phyloP scores from a whole-genome alignment of 2,113 vertebrate genomes.

The Passer montanus region DNA sequence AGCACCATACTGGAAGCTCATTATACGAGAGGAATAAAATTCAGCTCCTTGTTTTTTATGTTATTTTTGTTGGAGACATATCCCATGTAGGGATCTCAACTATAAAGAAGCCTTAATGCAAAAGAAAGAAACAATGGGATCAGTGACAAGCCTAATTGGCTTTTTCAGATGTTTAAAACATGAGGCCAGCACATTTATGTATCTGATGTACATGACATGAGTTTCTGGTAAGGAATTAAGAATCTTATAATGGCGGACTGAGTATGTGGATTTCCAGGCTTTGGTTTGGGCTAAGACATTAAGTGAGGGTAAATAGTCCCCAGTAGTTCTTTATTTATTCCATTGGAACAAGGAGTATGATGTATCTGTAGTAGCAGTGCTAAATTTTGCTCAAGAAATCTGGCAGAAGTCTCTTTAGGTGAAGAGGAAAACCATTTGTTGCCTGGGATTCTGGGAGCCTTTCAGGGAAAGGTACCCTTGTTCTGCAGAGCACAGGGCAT shows the following conservation, averaged over 20 bases:
- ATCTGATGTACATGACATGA: background rate
- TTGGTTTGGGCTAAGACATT: background rate
- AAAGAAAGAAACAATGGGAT: background rate
- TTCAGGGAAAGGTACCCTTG: background rate
- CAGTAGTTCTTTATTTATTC: background rate
- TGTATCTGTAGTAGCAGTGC: background rate
- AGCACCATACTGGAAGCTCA: background rate
- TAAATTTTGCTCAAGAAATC: background rate
- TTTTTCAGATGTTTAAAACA: slow-evolving; percentile 48
- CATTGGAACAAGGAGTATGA: background rate
- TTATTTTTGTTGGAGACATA: slow-evolving; percentile 15
- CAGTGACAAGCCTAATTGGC: slow-evolving; percentile 2
- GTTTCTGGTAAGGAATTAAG: background rate
- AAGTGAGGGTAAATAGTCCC: background rate
- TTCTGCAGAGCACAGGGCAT: background rate
- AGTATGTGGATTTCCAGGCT: background rate
- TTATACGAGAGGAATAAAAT: slow-evolving; percentile 43
- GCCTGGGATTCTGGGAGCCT: background rate
- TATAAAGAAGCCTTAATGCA: background rate
- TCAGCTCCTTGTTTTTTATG: background rate
- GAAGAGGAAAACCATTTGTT: background rate
- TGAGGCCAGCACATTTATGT: background rate
- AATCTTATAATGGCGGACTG: background rate
- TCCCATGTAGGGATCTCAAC: background rate
- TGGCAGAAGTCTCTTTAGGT: background rate